These are phyloP conservation scores for Drosophila multiciliata DNA, from an alignment of 2,888 invertebrate genomes.

Conservation along the genomic window DNA sequence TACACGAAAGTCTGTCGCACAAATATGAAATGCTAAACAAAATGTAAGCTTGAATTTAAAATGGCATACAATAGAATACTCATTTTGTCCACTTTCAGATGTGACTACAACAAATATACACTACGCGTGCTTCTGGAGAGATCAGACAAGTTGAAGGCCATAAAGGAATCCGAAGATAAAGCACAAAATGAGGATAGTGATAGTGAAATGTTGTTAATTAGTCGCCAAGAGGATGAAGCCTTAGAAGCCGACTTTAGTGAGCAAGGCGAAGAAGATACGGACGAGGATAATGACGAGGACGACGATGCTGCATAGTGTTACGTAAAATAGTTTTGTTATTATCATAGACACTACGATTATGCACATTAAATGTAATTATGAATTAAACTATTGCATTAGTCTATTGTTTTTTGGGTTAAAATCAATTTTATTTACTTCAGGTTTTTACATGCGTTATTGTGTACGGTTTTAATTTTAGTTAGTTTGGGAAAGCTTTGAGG, in stretches of 20 bases:
- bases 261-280: conserved; percentile 62
- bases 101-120: conserved; percentile 95
- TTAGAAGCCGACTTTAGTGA: conserved; percentile 54
- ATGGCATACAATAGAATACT: not conserved
- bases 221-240: conserved; percentile 35
- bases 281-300: conserved; percentile 58
- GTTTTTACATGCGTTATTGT: conserved; percentile 53
- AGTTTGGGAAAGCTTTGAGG: conserved; percentile 42
- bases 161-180: conserved; percentile 5
- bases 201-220: conserved; percentile 76
- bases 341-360: conserved; percentile 8
- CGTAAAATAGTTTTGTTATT: conserved; percentile 18
- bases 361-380: conserved; percentile 17
- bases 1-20: conserved; percentile 92
- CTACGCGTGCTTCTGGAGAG: conserved; percentile 89
- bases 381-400: conserved; percentile 9
- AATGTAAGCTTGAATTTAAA: conserved; percentile 87
- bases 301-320: conserved; percentile 48
- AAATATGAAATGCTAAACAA: conserved; percentile 93
- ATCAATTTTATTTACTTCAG: conserved; percentile 43
- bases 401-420: conserved; percentile 10
- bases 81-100: conserved; percentile 86
- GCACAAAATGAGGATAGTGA: conserved; percentile 61
- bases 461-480: conserved; percentile 17
- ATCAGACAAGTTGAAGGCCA: conserved; percentile 65